Conservation (phyloP, 2,888 invertebrate genomes). For the Synergus japonicus region DNA sequence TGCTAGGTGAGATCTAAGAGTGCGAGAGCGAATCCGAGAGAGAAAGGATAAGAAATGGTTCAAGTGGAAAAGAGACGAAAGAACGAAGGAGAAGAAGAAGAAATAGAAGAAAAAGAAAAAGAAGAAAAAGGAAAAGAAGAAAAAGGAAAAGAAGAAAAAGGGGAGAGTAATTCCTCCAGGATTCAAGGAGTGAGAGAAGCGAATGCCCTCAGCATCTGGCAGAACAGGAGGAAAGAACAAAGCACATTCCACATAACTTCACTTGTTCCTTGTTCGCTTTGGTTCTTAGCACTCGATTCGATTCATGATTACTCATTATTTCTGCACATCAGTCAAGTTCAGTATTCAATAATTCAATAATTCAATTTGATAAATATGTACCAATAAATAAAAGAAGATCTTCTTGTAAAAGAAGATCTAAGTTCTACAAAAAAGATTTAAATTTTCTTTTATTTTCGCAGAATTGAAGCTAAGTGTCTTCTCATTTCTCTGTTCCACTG, state of each 20-base stretch:
- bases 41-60: slow-evolving; percentile 42
- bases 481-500: too few relatives aligned
- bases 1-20: slow-evolving; percentile 60
- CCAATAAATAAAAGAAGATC: too few relatives aligned
- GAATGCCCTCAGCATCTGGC: slow-evolving; percentile 54
- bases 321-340: slow-evolving; percentile 56
- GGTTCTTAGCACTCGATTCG: slow-evolving; percentile 59
- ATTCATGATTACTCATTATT: slow-evolving; percentile 63
- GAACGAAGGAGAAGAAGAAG: slow-evolving; percentile 42
- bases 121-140: slow-evolving; percentile 46
- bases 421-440: too few relatives aligned
- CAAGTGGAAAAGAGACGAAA: slow-evolving; percentile 22
- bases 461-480: slow-evolving; percentile 15
- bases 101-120: neutral
- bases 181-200: slow-evolving; percentile 55
- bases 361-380: neutral
- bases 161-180: slow-evolving; percentile 51
- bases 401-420: too few relatives aligned
- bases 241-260: slow-evolving; percentile 72
- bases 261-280: slow-evolving; percentile 70
- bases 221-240: slow-evolving; percentile 69
- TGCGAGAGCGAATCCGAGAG: slow-evolving; percentile 38
- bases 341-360: neutral
- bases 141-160: slow-evolving; percentile 49
- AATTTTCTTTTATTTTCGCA: too few relatives aligned